These are phyloP conservation scores for Gymnosoma rotundatum DNA, from an alignment of 2,888 invertebrate genomes.

Conservation along the genomic window DNA sequence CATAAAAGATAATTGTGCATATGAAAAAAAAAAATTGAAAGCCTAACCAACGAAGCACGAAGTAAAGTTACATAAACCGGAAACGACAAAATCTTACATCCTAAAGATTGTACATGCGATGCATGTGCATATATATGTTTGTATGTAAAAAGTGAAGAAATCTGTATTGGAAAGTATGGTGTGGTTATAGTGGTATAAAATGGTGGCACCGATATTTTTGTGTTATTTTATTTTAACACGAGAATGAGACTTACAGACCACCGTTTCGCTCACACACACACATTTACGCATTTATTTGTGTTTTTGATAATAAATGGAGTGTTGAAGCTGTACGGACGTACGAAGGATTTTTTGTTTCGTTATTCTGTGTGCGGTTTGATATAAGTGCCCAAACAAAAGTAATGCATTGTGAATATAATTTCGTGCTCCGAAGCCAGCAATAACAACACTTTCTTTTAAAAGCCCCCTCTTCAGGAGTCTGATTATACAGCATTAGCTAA, in stretches of 20 bases:
- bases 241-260: constrained; percentile 60
- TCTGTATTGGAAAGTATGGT: not conserved
- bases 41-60: constrained; percentile 43
- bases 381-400: constrained; percentile 65
- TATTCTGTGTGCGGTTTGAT: constrained; percentile 37
- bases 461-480: not conserved
- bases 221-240: constrained; percentile 46
- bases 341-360: constrained; percentile 1
- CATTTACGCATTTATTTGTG: constrained; percentile 5
- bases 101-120: constrained; percentile 38
- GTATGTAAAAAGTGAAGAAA: constrained; percentile 15
- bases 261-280: constrained; percentile 45
- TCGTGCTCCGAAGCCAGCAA: not conserved
- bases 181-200: constrained; percentile 28
- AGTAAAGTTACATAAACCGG: constrained; percentile 51
- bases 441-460: not conserved
- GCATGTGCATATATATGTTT: not conserved
- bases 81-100: constrained; percentile 59
- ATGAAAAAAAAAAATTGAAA: constrained; percentile 36
- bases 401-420: constrained; percentile 66
- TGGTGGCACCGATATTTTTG: constrained; percentile 32
- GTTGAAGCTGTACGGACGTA: not conserved
- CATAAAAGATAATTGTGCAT: constrained; percentile 25
- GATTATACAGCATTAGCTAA: constrained; percentile 26
- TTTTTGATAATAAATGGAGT: constrained; percentile 17